Evolutionary conservation across 2,888 invertebrate species (phyloP), one percentile per base, ranked within the genome.

Genomic region (Hydrotaea diabolus): DNA sequence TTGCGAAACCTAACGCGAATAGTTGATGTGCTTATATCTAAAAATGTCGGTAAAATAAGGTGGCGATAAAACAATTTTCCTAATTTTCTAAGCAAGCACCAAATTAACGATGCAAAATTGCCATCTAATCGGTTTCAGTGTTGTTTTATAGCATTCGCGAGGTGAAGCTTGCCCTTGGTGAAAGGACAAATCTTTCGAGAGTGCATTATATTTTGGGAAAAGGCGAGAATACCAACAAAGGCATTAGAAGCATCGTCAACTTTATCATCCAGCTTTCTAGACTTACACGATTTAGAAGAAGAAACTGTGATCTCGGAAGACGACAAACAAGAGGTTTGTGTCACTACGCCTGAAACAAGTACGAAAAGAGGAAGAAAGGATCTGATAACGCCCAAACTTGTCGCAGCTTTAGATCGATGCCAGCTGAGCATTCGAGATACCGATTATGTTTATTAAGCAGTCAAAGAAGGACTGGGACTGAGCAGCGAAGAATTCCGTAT

Each of bases 331-430:
- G 19, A n/a, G 53, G 17, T n/a, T 53, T 53, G 11, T 17, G 11
- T 53, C 53, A 53, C 11, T 53, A 53, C n/a, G 1, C 53, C 53
- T 53, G 53, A 13, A 53, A 53, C 11, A 53, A 53, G 53, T 53
- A 53, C n/a, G 17, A 53, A 53, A 53, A 53, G 15, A 53, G 8
- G 53, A 53, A n/a, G 19, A 53, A 39, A 39, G 39, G 39, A n/a
- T 53, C n/a, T 53, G 2, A n/a, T 53, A 53, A 53, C 53, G 17
- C 53, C 53, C 53, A 53, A 53, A 15, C 19, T n/a, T 13, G 53
- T 53, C 53, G 53, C 53, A n/a, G 53, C 53, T 53, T 53, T 53
- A 53, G 53, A 53, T 53, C 53, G 53, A 53, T 53, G 53, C 17
- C 53, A 53, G 53, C 53, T 53, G 53, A 19, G 19, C 53, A 53